Conservation (phyloP, 2,888 invertebrate species). For the Oeneis ivallda region DNA sequence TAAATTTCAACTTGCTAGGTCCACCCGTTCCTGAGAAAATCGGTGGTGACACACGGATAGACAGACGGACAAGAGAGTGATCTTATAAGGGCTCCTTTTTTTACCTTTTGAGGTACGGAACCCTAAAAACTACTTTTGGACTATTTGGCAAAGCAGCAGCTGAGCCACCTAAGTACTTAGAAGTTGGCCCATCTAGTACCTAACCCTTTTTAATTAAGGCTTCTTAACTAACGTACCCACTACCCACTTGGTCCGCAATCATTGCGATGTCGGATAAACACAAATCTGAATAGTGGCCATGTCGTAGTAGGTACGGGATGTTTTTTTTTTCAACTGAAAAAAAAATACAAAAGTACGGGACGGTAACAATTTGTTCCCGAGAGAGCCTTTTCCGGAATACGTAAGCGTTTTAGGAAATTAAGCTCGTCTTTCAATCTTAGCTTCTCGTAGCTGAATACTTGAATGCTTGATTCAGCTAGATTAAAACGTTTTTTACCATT, state of each 20-base stretch:
- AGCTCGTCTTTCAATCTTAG: constrained; percentile 22
- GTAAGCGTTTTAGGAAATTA: constrained; percentile 38
- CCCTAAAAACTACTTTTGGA: too few species aligned
- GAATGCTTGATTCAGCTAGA: constrained; percentile 24
- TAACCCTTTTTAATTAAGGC: neutral
- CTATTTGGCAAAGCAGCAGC: too few species aligned
- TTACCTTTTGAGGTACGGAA: too few species aligned
- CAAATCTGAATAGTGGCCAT: neutral
- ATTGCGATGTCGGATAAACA: neutral
- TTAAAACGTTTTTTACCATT: constrained; percentile 29
- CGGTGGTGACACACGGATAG: too few species aligned
- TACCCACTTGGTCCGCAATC: too few species aligned
- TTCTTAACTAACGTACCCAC: neutral
- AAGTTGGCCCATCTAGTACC: too few species aligned
- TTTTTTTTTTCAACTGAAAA: constrained; percentile 18
- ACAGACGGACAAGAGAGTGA: too few species aligned
- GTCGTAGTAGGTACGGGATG: neutral
- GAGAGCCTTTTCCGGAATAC: constrained; percentile 36
- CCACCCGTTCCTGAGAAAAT: too few species aligned
- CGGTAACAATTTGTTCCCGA: constrained; percentile 26
- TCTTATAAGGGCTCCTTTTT: too few species aligned
- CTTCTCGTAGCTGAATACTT: constrained; percentile 3
- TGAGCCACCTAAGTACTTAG: too few species aligned
- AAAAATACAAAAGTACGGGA: constrained; percentile 22
- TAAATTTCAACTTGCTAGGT: too few species aligned